Base-by-base conservation (phyloP, 2,797 vertebrate genomes). In the Linurgus olivaceus region DNA sequence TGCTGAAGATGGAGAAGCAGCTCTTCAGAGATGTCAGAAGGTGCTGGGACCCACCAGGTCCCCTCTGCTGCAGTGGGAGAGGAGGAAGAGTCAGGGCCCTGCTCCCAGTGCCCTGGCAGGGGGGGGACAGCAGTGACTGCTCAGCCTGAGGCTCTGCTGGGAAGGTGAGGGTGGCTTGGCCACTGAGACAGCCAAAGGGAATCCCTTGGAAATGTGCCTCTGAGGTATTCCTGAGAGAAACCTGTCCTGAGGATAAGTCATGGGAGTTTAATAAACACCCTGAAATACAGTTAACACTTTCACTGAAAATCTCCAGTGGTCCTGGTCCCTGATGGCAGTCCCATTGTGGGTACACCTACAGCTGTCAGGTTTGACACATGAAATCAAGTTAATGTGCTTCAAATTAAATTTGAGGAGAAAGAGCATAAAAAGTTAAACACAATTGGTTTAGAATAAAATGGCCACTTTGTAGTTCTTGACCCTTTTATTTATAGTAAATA, bases 401-500 rank as follows among this genome's bases (percentile, higher is more conserved):
- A 91, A 95, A 95, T 97, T 96, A 94, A 72, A 96, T 93, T 81
- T 72, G 84, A 94, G 86, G 72, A 94, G 91, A 97, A 96, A 66
- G 82, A 92, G 54, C 80, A 42, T 67, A 86, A 95, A 90, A 93
- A 93, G 75, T 80, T 20, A 86, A 96, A 72, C 78, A 95, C 87
- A 94, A 96, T 96, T 95, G 93, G 61, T 96, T 95, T 93, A 93
- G 89, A 97, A 92, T 88, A 92, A 97, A 96, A 95, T 59, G 63
- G 91, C 87, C 94, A 79, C 96, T 96, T 96, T 89, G 82, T 93
- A 96, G 88, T 93, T 97, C 95, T 92, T 48, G 70, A 97, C 94
- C 93, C 90, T 96, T 97, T 95, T 95, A 96, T 98, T 97, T 97
- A 94, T 96, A 96, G 91, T 96, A 94, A 97, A 95, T 97, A 97